Evolutionary conservation across 2,113 vertebrate genomes (phyloP).

Genomic region (Siniperca chuatsi): DNA sequence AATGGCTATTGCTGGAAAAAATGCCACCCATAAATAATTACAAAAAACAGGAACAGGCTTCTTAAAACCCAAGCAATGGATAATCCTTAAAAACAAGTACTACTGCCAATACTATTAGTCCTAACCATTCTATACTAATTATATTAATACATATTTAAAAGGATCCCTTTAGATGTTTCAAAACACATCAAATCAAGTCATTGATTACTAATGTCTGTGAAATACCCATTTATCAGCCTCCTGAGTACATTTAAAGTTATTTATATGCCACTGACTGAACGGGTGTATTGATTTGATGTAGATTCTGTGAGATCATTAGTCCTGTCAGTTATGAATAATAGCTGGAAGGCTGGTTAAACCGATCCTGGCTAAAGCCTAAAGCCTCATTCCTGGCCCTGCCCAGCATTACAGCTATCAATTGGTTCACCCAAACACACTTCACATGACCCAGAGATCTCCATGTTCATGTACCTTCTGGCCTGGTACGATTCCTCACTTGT

Average conservation of each 20-base stretch:
- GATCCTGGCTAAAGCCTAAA: background rate
- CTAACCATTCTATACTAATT: background rate
- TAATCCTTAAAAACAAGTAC: background rate
- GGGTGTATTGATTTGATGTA: conserved; percentile 24
- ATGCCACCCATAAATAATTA: too few relatives aligned
- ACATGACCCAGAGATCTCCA: background rate
- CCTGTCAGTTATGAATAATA: conserved; percentile 20
- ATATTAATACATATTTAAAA: conserved; percentile 1
- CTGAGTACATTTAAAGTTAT: conserved; percentile 18
- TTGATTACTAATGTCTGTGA: conserved; percentile 19
- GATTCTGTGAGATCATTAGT: conserved; percentile 7
- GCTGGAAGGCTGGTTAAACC: background rate
- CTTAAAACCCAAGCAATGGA: background rate
- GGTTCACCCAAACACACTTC: background rate
- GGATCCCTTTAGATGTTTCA: background rate
- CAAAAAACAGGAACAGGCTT: background rate
- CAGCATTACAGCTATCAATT: background rate
- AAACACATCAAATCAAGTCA: conserved; percentile 18
- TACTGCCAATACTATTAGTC: background rate
- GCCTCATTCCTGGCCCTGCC: background rate
- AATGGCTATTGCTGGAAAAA: too few relatives aligned
- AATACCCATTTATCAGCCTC: conserved; percentile 5
- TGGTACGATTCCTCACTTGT: background rate
- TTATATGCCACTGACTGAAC: background rate
- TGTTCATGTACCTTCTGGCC: background rate